Conservation (phyloP, 2,888 invertebrate genomes). For the Pterostichus madidus region DNA sequence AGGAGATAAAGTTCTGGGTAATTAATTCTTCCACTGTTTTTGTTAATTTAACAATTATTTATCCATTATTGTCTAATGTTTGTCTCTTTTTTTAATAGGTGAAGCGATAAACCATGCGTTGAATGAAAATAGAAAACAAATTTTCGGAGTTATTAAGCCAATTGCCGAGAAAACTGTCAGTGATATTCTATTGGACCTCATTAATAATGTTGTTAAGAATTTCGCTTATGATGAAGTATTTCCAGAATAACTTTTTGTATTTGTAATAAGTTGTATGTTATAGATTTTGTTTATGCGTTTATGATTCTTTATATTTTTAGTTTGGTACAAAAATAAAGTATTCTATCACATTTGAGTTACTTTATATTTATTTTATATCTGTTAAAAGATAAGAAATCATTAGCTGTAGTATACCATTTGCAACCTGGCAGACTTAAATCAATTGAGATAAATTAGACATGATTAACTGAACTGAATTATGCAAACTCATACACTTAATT, state of each 20-base stretch:
- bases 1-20: constrained; percentile 81
- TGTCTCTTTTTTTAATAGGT: constrained; percentile 73
- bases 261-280: neutral
- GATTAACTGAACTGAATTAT: too few species aligned
- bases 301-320: constrained; percentile 16
- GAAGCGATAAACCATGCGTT: constrained; percentile 81
- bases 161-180: constrained; percentile 80
- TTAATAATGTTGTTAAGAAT: constrained; percentile 80
- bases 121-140: constrained; percentile 81
- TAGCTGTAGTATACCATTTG: too few species aligned
- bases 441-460: too few species aligned
- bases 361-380: too few species aligned
- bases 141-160: constrained; percentile 80
- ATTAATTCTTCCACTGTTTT: constrained; percentile 67
- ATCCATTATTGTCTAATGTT: neutral
- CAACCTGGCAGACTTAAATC: too few species aligned
- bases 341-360: constrained; percentile 4
- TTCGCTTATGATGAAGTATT: constrained; percentile 80
- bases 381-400: too few species aligned
- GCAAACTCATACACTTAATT: too few species aligned
- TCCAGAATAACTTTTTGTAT: constrained; percentile 73
- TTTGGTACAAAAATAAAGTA: constrained; percentile 32
- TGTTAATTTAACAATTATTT: too few species aligned
- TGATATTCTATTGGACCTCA: constrained; percentile 78
- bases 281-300: constrained; percentile 1